Evolutionary conservation across 2,888 invertebrate species (phyloP), one percentile per base, ranked within the genome.

Genomic region (Cetonia aurata): DNA sequence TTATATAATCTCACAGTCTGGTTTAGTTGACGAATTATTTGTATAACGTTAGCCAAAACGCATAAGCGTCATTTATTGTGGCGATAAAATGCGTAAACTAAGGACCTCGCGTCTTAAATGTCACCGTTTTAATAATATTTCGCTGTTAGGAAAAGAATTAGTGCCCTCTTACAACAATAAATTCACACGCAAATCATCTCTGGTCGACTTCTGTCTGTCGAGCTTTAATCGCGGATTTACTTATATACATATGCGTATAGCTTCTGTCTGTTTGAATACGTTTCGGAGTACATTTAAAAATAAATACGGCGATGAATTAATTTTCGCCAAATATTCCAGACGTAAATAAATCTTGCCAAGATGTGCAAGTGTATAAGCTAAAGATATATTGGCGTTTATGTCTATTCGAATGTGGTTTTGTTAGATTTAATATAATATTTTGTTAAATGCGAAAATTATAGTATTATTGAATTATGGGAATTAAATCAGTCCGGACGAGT

Each of bases 281-380:
- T 50, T 37, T 37, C 10, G 37, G 37, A 8, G 37, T 8, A 3
- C 8, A 65, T 50, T 65, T 65, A 65, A 65, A 65, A 65, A 48
- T 65, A 50, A 17, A 15, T 17, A 37, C 37, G 48, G 33, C 17
- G 17, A 65, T 50, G 52, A 50, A 33, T 65, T 52, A 65, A 17
- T 13, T 62, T 42, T 60, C 46, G 33, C 50, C 31, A 65, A 65
- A 65, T 65, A n/a, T 37, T 65, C 17, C 12, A 10, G 62, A 17
- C 50, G 37, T 37, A 65, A 65, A 65, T 65, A 65, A 52, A 12
- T 50, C 50, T 60, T 50, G 62, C 17, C 37, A 37, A 37, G 10
- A 37, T 37, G 37, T 37, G 37, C 10, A 37, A 37, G 37, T 10
- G 10, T 37, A 37, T 37, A 9, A 8, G 9, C 6, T 37, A 10